Evolutionary conservation across 2,888 invertebrate species (phyloP).

Genomic region (Molorchus minor): DNA sequence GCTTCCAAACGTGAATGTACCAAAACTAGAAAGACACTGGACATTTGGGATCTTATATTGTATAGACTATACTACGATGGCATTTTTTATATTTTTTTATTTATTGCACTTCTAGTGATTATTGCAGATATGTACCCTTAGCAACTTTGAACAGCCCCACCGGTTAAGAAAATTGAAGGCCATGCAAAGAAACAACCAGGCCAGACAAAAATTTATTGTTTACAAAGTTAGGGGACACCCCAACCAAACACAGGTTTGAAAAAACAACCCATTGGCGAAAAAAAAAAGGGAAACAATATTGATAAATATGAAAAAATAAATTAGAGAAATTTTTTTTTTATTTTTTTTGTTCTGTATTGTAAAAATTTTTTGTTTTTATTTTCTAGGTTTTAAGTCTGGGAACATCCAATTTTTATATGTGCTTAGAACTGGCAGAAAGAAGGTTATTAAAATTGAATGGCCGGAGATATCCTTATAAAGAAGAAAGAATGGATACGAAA

Average conservation of each 20-base stretch:
- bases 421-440: slow-evolving; percentile 89
- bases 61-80: background rate
- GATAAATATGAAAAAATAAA: slow-evolving; percentile 71
- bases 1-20: too few relatives aligned
- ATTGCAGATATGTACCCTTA: slow-evolving; percentile 62
- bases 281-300: too few relatives aligned
- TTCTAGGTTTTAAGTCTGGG: slow-evolving; percentile 83
- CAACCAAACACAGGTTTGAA: too few relatives aligned
- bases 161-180: slow-evolving; percentile 83
- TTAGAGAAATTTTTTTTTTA: slow-evolving; percentile 22
- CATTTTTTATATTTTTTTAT: background rate
- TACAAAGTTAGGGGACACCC: too few relatives aligned
- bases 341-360: too few relatives aligned
- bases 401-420: slow-evolving; percentile 88
- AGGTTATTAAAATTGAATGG: slow-evolving; percentile 82
- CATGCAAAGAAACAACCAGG: slow-evolving; percentile 67
- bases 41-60: too few relatives aligned
- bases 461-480: slow-evolving; percentile 78
- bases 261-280: too few relatives aligned
- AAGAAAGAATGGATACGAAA: slow-evolving; percentile 82
- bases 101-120: too few relatives aligned
- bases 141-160: slow-evolving; percentile 78
- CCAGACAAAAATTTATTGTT: slow-evolving; percentile 72
- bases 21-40: too few relatives aligned
- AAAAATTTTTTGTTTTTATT: too few relatives aligned